Evolutionary conservation across 2,797 vertebrate genomes (phyloP).

Genomic region (Peromyscus melanophrys): DNA sequence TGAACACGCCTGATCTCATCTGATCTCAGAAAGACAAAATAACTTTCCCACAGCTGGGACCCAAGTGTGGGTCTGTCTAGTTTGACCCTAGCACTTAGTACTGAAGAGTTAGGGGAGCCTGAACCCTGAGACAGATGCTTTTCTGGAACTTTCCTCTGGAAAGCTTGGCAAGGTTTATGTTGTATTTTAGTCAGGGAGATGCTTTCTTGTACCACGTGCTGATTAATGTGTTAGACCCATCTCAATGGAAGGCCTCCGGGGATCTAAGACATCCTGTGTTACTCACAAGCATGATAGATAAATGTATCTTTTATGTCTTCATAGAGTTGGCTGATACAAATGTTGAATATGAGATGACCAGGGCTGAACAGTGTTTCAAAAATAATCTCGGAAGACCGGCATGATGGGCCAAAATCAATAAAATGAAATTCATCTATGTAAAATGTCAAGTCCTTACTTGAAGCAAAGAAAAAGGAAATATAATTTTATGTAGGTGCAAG

Average conservation of each 20-base stretch:
- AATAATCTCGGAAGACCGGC: slow-evolving; percentile 69
- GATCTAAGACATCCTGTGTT: slow-evolving; percentile 68
- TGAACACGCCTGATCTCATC: too few species aligned
- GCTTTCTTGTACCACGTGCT: slow-evolving; percentile 56
- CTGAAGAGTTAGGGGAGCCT: slow-evolving; percentile 8
- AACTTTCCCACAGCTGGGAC: slow-evolving; percentile 21
- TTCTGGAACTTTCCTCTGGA: slow-evolving; percentile 73
- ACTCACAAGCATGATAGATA: slow-evolving; percentile 60
- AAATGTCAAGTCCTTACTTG: slow-evolving; percentile 69
- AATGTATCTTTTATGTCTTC: slow-evolving; percentile 65
- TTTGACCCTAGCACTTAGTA: background rate
- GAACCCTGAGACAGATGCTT: slow-evolving; percentile 39
- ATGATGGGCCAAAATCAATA: slow-evolving; percentile 74
- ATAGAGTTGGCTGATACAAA: slow-evolving; percentile 69
- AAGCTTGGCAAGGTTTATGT: slow-evolving; percentile 58
- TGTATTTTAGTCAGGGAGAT: slow-evolving; percentile 64
- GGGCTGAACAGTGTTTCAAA: slow-evolving; percentile 68
- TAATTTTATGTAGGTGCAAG: slow-evolving; percentile 27
- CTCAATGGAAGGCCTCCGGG: slow-evolving; percentile 36
- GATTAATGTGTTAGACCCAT: slow-evolving; percentile 64
- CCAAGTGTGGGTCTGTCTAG: background rate
- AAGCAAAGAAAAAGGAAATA: slow-evolving; percentile 15
- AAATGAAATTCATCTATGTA: slow-evolving; percentile 64
- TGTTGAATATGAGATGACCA: slow-evolving; percentile 59
- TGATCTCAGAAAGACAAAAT: slow-evolving; percentile 16